Evolutionary conservation across 2,888 invertebrate genomes (phyloP), one percentile per base, ranked within the genome.

Genomic region (Eulithis prunata): DNA sequence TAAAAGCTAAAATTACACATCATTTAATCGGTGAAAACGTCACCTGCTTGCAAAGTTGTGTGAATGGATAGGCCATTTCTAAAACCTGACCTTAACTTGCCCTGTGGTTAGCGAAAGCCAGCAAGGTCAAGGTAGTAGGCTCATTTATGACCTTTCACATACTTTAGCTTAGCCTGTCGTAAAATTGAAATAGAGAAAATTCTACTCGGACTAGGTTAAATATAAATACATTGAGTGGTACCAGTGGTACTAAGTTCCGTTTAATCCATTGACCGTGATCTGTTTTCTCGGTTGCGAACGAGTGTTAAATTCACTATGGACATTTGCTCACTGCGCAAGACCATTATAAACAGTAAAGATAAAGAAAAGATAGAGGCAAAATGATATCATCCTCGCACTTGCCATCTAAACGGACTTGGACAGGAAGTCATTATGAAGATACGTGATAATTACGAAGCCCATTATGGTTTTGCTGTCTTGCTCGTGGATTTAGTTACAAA

Each of bases 61-160:
- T 47, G 36, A 61, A 14, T 14, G 14, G 49, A 38, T 59, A n/a
- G 43, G 32, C 63, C 52, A 57, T 64, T 57, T 56, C 51, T 63
- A 56, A 38, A 75, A 73, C 71, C 51, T 64, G 66, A 70, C 68
- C 68, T 69, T 57, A 56, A 57, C 69, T 64, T 64, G 57, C 63
- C 65, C 64, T 61, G 63, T 56, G 62, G 57, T 61, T 59, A 67
- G 74, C 71, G 75, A 75, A 75, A 75, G 75, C 70, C 62, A 61
- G 64, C 74, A 75, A 71, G 73, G 75, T 71, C 63, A 49, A 51
- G 46, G 60, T 32, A 49, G 12, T 12, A 21, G 12, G 11, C 58
- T 13, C 28, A 38, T 52, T 59, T 59, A 52, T 57, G 60, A 56
- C 57, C 54, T 57, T 52, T 54, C 55, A 47, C 38, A n/a, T n/a